Base-by-base conservation (phyloP, 2,113 vertebrate species). In the Callorhinus ursinus region DNA sequence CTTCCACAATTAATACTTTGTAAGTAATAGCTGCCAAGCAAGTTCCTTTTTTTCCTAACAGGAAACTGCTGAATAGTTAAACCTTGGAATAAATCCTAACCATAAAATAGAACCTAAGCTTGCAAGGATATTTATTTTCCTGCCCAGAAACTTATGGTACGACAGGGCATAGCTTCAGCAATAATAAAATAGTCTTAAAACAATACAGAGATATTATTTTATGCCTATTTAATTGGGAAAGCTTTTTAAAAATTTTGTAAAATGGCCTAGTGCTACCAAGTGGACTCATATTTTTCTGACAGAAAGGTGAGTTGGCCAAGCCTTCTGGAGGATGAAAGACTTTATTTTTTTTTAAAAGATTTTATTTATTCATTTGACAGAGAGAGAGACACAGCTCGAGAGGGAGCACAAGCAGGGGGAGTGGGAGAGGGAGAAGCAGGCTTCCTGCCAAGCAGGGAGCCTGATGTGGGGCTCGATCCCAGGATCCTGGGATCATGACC, bases 121-220 rank as follows among this genome's bases (percentile, higher is more conserved):
- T 92, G 16, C 63, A 84, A 90, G 39, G 28, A 79, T 65, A 46
- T 53, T 59, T 82, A 88, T 65, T 83, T 69, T 36, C 11, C 53
- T 65, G 26, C 19, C 31, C 67, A 71, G 76, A 93, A 95, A 93
- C 13, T 42, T 72, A 80, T 1, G 14, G 9, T 69, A 85, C 28
- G 7, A 72, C 31, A 82, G 84, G 53, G 21, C 57, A 46, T 59
- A 82, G 5, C 36, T 76, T 89, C 24, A 93, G 8, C 9, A 72
- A 92, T 88, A 71, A 87, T 76, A 76, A 90, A 53, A 72, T 49
- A 72, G 11, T 77, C 93, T 93, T 90, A 87, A 89, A 96, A 51
- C 36, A 83, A 88, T 76, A 92, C 21, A 46, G 18, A 90, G n/a
- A 31, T 65, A 80, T 3, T 14, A 74, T 80, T 93, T 88, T 87